Base-by-base conservation (phyloP, 2,888 invertebrate genomes). In the Cheilosia soror region DNA sequence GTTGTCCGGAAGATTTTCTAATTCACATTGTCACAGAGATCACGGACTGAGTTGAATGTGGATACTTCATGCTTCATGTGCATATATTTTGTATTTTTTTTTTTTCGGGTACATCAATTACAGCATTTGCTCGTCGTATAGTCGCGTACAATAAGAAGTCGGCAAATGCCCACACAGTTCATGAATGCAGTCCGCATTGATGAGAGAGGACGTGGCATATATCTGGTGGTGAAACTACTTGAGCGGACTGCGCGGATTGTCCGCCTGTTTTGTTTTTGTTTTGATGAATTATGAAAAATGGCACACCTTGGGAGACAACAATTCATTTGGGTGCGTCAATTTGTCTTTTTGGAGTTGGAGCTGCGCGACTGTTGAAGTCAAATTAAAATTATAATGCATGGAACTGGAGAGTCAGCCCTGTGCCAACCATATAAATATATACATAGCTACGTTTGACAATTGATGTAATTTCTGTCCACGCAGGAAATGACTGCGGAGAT, bases 281-380 rank as follows among this genome's bases (percentile, higher is more conserved):
- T 85, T 85, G 85, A 85, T 85, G 85, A 85, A 85, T 81, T 85
- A 85, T 85, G 81, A 85, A 85, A 85, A 85, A 85, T 85, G 85
- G 72, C 85, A 85, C 85, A 85, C 85, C 85, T 81, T 85, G 71
- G 63, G 81, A 80, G 81, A 85, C 85, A 80, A 85, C 85, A 85
- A 85, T 85, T 81, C 85, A 85, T 81, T 81, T 81, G 80, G 85
- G 85, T 81, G 85, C 85, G 85, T 85, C 85, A 71, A 76, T 80
- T 85, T 83, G 82, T 83, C 77, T 77, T 55, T 37, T 40, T 60
- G 42, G 49, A 68, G 60, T 72, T 60, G 57, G 9, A 37, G 60
- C 47, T 60, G 72, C 4, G 31, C 37, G 37, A 37, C 37, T 37
- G 63, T 42, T 31, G 25, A 40, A 78, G 77, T 62, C 77, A 72